Percentiles rank a stretch among this genome's conserved stretches.
These are phyloP conservation scores for Gobio occitaniae DNA, from an alignment of 2,797 vertebrate genomes.

Conservation along the genomic window DNA sequence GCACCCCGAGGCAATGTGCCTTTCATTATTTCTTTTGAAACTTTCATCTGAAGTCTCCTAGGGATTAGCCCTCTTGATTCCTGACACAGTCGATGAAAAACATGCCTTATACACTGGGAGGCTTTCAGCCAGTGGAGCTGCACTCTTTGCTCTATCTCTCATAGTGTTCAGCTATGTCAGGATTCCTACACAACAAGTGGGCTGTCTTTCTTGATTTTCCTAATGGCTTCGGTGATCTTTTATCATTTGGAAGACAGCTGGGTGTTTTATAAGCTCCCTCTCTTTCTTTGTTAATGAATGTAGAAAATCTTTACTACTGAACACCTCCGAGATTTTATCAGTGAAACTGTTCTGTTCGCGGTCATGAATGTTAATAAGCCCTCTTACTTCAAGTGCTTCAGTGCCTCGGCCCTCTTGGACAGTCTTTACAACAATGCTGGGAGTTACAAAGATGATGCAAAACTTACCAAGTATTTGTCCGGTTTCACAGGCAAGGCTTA, in stretches of 20 bases:
- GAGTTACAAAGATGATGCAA: conserved; percentile 53
- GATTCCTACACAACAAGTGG: conserved; percentile 70
- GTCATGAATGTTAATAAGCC: conserved; percentile 57
- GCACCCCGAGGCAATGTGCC: conserved; percentile 80
- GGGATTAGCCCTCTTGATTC: conserved; percentile 86
- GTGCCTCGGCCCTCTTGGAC: conserved; percentile 27
- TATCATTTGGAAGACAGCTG: conserved; percentile 40
- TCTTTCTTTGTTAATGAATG: conserved; percentile 45
- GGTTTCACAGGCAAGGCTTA: background rate
- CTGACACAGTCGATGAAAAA: conserved; percentile 86
- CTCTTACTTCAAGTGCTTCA: conserved; percentile 46
- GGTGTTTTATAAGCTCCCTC: conserved; percentile 17
- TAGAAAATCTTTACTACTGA: conserved; percentile 33
- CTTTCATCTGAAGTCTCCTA: conserved; percentile 84
- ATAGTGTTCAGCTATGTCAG: conserved; percentile 67
- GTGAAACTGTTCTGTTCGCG: conserved; percentile 10
- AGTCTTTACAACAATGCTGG: background rate
- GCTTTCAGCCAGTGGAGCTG: conserved; percentile 74
- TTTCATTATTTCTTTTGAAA: conserved; percentile 87
- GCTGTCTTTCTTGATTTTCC: conserved; percentile 55
- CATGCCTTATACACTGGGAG: conserved; percentile 80
- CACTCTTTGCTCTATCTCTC: conserved; percentile 58
- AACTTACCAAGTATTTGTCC: conserved; percentile 14
- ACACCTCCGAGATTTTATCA: conserved; percentile 43
- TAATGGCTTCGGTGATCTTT: conserved; percentile 50